A percentile compares a stretch with the other conserved stretches of the same genome.
Evolutionary conservation across 2,888 invertebrate species (phyloP).

Genomic region (Oxycera nigricornis): DNA sequence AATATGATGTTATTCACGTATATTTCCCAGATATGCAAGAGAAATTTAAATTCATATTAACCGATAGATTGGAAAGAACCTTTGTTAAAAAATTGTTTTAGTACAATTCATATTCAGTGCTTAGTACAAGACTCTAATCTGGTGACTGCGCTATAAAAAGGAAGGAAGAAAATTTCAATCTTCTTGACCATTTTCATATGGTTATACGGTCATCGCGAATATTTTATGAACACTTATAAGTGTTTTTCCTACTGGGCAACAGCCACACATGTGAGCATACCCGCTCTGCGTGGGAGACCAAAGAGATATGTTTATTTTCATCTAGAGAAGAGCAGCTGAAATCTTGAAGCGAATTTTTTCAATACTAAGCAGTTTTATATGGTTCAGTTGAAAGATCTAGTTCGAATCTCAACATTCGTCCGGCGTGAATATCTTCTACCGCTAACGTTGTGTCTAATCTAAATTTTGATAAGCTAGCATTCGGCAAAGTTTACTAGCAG

Average conservation of each 20-base stretch:
- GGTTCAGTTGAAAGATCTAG: conserved; percentile 24
- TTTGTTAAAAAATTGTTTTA: neutral
- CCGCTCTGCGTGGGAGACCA: conserved; percentile 20
- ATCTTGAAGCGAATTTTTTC: conserved; percentile 10
- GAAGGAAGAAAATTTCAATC: neutral
- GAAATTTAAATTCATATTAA: neutral
- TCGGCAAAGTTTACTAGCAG: neutral
- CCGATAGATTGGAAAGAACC: neutral
- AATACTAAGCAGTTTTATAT: neutral
- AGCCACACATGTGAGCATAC: too few species aligned
- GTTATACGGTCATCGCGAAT: neutral
- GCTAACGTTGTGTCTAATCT: neutral
- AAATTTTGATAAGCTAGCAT: neutral
- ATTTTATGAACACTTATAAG: conserved; percentile 4
- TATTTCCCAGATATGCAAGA: neutral
- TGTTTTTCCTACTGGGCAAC: too few species aligned
- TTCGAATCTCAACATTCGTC: neutral
- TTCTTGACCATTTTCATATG: neutral
- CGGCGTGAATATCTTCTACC: too few species aligned
- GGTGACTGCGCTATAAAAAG: too few species aligned
- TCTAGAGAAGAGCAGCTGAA: conserved; percentile 26
- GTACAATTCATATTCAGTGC: neutral
- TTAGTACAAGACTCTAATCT: too few species aligned
- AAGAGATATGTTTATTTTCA: conserved; percentile 1
- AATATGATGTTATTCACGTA: neutral